Evolutionary conservation across 2,113 vertebrate genomes (phyloP), one percentile per base, ranked within the genome.

Genomic region (Phalacrocorax brasilianus): DNA sequence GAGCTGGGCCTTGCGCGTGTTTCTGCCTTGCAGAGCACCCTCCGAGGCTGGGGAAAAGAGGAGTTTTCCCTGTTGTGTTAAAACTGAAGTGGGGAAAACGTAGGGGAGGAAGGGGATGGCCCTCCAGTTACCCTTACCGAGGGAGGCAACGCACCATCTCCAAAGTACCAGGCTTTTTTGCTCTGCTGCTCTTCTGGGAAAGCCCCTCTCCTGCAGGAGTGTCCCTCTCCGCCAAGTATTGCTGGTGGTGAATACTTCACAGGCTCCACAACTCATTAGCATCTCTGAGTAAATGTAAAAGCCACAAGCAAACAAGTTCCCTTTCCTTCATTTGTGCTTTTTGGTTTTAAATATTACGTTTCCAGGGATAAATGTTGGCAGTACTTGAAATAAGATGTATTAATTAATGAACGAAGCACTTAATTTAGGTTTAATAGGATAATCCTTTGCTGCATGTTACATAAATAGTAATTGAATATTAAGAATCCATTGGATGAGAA

Each of bases 381-480:
- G 95, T 93, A 62, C 95, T 97, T 97, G 96, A 97, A 97, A 93
- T 95, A 94, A 97, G 95, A 97, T 72, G 85, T 85, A 91, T 96
- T 97, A 97, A 97, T 97, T 97, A 97, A 97, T 88, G 95, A 97
- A 96, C 3, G 85, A 65, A 89, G 88, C 86, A 94, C 94, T 97
- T 97, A 97, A 97, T 96, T 97, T 97, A 6, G 49, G 71, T 94
- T 95, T 97, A 97, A 97, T 95, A 93, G 96, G 96, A 91, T 97
- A 97, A 97, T 97, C 96, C 94, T 97, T 97, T 95, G 84, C 95
- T 1, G 47, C 58, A 2, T 75, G 96, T 95, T 97, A 93, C 94
- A 96, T 95, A 97, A 97, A 96, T 95, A 96, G 91, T 96, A 97
- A 97, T 96, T 97, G 96, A 97, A 97, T 97, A 97, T 96, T 96